Evolutionary conservation across 1,140 invertebrate species (phyloP).

Genomic region (Teleogryllus occipitalis): DNA sequence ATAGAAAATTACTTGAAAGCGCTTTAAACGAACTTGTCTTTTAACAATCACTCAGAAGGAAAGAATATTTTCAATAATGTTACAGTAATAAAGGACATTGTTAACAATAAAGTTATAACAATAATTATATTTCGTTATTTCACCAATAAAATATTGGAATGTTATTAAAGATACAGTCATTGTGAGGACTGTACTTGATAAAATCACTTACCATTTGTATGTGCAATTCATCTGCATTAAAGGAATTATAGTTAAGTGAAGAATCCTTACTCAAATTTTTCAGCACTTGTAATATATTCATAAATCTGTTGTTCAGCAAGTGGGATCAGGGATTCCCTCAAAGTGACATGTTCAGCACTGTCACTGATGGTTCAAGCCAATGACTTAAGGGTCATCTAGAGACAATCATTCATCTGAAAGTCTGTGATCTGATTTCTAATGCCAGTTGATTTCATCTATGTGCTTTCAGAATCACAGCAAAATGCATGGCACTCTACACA

Average conservation of each 20-base stretch:
- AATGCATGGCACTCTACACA: neutral
- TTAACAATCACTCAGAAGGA: neutral
- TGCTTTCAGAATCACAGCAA: neutral
- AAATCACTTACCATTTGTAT: neutral
- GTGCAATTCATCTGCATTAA: neutral
- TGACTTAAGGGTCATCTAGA: neutral
- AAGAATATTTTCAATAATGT: neutral
- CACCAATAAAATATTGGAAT: neutral
- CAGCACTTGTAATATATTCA: neutral
- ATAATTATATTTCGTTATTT: neutral
- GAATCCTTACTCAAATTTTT: neutral
- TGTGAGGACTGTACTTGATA: neutral
- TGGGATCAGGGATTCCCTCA: too few relatives aligned
- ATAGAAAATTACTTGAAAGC: neutral
- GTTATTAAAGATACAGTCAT: neutral
- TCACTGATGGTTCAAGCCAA: neutral
- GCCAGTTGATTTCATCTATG: neutral
- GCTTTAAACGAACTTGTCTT: neutral
- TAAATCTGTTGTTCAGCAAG: neutral
- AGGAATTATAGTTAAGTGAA: neutral
- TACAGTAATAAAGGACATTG: neutral
- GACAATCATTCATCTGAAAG: neutral
- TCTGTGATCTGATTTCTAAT: slow-evolving; percentile 1
- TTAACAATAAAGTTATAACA: neutral
- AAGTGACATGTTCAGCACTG: neutral